Conservation (phyloP, 2,113 vertebrate species). For the Pterocles gutturalis region DNA sequence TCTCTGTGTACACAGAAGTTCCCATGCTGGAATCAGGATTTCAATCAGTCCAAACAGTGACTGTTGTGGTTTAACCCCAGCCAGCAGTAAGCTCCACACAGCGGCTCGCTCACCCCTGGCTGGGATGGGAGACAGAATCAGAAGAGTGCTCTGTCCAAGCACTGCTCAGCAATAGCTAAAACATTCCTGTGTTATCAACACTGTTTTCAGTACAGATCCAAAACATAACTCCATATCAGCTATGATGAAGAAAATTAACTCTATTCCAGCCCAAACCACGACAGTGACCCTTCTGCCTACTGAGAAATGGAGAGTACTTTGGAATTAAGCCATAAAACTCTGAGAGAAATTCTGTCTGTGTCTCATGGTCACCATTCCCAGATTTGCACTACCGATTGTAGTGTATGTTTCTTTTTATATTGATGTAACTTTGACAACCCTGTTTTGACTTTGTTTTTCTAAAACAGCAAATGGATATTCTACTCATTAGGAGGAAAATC, state of each 20-base stretch:
- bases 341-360: background rate
- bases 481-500: background rate
- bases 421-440: background rate
- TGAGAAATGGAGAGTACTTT: background rate
- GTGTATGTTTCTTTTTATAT: background rate
- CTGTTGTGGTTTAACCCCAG: too few species aligned
- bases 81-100: too few species aligned
- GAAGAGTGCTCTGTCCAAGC: too few species aligned
- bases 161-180: too few species aligned
- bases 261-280: too few species aligned
- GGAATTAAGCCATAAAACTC: background rate
- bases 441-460: background rate
- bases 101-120: too few species aligned
- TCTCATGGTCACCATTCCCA: background rate
- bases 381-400: background rate
- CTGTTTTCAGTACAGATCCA: too few species aligned
- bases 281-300: background rate
- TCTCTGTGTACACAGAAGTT: background rate
- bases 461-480: background rate
- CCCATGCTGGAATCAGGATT: background rate
- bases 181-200: too few species aligned
- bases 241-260: too few species aligned
- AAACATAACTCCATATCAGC: too few species aligned
- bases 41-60: background rate
- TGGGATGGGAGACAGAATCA: too few species aligned